Evolutionary conservation across 1,140 invertebrate species (phyloP).

Genomic region (Micrasema longulum): DNA sequence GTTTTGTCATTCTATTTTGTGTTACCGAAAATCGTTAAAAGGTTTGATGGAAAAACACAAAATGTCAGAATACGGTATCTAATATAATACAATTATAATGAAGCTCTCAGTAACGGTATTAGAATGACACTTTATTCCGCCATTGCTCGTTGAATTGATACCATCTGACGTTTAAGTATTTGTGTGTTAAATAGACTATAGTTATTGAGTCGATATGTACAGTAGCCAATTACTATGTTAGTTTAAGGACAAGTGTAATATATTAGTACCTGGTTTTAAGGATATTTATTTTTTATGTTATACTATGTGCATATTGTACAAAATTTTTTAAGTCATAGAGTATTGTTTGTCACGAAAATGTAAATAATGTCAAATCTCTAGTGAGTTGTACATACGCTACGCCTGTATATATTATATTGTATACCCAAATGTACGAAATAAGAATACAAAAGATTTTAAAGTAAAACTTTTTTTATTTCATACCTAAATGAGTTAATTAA

Average conservation of each 20-base stretch:
- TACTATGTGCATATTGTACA: conserved; percentile 53
- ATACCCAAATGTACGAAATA: conserved; percentile 44
- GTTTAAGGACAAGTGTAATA: conserved; percentile 42
- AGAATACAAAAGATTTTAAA: conserved; percentile 47
- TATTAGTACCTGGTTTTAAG: conserved; percentile 54
- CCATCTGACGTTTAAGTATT: conserved; percentile 8
- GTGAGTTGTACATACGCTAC: conserved; percentile 47
- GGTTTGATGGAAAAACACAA: too few relatives aligned
- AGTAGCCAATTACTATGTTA: conserved; percentile 33
- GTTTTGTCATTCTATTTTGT: too few relatives aligned
- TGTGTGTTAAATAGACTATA: conserved; percentile 20
- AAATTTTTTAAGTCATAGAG: conserved; percentile 53
- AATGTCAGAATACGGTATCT: too few relatives aligned
- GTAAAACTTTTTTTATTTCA: not conserved
- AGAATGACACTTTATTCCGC: too few relatives aligned
- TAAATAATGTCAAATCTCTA: conserved; percentile 44
- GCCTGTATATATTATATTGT: conserved; percentile 46
- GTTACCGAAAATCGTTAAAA: too few relatives aligned
- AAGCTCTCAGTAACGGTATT: too few relatives aligned
- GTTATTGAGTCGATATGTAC: conserved; percentile 20
- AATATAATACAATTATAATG: too few relatives aligned
- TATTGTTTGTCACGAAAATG: conserved; percentile 48
- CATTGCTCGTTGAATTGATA: too few relatives aligned
- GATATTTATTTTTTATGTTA: conserved; percentile 55
- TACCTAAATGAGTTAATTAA: too few relatives aligned